A percentile compares a stretch with the other conserved stretches of the same genome.
Evolutionary conservation across 2,797 vertebrate genomes (phyloP).

Genomic region (Protosalanx chinensis): DNA sequence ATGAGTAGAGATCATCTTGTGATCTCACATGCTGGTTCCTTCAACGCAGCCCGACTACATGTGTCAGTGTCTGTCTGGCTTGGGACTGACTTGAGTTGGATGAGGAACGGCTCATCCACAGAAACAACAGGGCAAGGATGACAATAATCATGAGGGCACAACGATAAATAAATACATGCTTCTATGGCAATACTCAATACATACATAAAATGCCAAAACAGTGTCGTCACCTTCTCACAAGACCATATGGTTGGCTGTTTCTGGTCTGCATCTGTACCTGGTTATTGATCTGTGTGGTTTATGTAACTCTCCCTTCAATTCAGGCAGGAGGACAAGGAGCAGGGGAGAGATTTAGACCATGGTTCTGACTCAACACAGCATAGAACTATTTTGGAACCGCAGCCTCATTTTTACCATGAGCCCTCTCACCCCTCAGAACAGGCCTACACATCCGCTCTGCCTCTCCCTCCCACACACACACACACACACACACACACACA

Average conservation of each 20-base stretch:
- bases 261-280: background rate
- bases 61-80: background rate
- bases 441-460: background rate
- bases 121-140: too few species aligned
- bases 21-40: background rate
- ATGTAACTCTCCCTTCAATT: background rate
- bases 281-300: slow-evolving; percentile 1
- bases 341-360: background rate
- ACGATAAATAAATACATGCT: background rate
- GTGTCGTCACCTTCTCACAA: too few species aligned
- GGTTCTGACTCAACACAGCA: slow-evolving; percentile 1
- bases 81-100: background rate
- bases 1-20: background rate
- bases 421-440: background rate
- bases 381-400: background rate
- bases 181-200: background rate
- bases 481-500: background rate
- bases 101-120: too few species aligned
- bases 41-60: background rate
- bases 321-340: background rate
- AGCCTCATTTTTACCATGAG: background rate
- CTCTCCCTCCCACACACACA: background rate
- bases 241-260: background rate
- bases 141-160: too few species aligned
- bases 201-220: too few species aligned